Evolutionary conservation across 2,113 vertebrate genomes (phyloP).

Genomic region (Poecile atricapillus): DNA sequence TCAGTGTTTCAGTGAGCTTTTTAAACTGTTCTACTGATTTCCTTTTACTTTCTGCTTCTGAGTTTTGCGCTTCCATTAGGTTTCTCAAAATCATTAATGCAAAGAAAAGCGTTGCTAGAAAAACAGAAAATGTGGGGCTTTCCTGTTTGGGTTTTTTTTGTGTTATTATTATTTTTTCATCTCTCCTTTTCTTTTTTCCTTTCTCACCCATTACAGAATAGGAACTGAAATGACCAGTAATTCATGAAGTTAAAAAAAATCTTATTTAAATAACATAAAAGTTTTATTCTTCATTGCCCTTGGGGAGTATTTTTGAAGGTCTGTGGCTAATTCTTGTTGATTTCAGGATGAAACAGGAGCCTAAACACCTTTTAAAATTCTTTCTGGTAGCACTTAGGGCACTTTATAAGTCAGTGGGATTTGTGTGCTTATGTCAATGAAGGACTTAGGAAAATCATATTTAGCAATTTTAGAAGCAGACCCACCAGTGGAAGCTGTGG

Average conservation of each 20-base stretch:
- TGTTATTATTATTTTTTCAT: not conserved
- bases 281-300: not conserved
- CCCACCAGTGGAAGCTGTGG: not conserved
- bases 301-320: not conserved
- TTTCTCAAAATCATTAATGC: not conserved
- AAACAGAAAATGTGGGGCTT: not conserved
- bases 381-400: not conserved
- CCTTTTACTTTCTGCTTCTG: not conserved
- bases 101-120: not conserved
- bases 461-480: not conserved
- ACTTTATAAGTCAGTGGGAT: not conserved
- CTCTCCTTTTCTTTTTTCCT: fast-evolving
- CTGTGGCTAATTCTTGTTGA: not conserved
- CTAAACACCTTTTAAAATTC: slow-evolving; percentile 12
- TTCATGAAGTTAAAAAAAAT: not conserved
- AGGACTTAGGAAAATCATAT: not conserved
- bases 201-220: not conserved
- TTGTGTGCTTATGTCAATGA: not conserved
- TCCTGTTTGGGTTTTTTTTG: too few species aligned
- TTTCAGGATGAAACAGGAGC: slow-evolving; percentile 21
- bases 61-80: not conserved
- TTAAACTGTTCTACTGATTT: not conserved
- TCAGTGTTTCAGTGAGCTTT: not conserved
- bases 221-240: not conserved
- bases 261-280: not conserved